These are phyloP conservation scores for Pomacea maculata DNA, from an alignment of 1,140 invertebrate genomes.

Conservation along the genomic window DNA sequence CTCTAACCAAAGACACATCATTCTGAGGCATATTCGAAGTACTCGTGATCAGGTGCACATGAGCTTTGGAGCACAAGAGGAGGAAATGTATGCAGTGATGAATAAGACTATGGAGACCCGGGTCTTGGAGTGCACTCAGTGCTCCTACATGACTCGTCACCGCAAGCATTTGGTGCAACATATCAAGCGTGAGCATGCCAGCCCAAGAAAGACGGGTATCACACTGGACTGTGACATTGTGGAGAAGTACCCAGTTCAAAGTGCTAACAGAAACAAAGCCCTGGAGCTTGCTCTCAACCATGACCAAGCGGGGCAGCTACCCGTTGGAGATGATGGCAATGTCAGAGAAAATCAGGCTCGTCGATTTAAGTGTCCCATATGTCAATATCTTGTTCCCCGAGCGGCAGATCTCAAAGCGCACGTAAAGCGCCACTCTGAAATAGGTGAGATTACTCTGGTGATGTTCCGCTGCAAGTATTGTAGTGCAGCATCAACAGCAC, in stretches of 20 bases:
- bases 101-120: slow-evolving; percentile 31
- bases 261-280: slow-evolving; percentile 15
- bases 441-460: slow-evolving; percentile 36
- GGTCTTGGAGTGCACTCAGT: slow-evolving; percentile 36
- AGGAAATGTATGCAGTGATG: slow-evolving; percentile 33
- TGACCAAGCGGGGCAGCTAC: slow-evolving; percentile 21
- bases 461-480: slow-evolving; percentile 41
- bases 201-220: slow-evolving; percentile 18
- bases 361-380: slow-evolving; percentile 42
- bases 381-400: slow-evolving; percentile 37
- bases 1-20: slow-evolving; percentile 34
- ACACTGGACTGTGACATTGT: slow-evolving; percentile 22
- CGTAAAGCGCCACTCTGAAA: slow-evolving; percentile 35
- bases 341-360: slow-evolving; percentile 33
- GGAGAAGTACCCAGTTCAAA: slow-evolving; percentile 16
- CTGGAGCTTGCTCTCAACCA: slow-evolving; percentile 17
- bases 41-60: slow-evolving; percentile 28
- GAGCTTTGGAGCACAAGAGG: slow-evolving; percentile 24
- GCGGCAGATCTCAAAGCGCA: slow-evolving; percentile 39
- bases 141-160: slow-evolving; percentile 39
- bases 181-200: slow-evolving; percentile 32
- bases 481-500: slow-evolving; percentile 37
- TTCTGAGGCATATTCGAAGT: slow-evolving; percentile 33
- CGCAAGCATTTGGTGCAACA: slow-evolving; percentile 38
- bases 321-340: slow-evolving; percentile 18